Conservation (phyloP, 2,888 invertebrate species). For the Esperia sulphurella region DNA sequence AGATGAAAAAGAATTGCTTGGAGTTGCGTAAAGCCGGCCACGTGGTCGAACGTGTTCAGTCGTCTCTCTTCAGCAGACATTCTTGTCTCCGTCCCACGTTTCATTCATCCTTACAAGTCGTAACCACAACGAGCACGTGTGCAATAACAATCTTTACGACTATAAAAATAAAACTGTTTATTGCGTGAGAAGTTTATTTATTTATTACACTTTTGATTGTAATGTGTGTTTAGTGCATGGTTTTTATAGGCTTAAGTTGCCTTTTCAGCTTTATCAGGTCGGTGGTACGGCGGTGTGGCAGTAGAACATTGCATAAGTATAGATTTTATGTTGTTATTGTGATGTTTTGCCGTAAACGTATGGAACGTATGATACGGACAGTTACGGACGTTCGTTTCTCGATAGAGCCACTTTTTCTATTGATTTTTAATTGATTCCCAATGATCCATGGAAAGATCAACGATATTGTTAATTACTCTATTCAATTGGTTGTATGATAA, state of each 20-base stretch:
- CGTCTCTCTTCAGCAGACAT: conserved; percentile 46
- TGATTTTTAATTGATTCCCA: conserved; percentile 46
- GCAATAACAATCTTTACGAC: conserved; percentile 73
- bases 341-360: conserved; percentile 74
- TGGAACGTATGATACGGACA: conserved; percentile 70
- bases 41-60: conserved; percentile 64
- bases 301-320: conserved; percentile 78
- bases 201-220: conserved; percentile 70
- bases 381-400: conserved; percentile 60
- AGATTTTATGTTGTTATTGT: conserved; percentile 78
- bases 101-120: conserved; percentile 69
- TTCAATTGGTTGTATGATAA: conserved; percentile 9
- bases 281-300: conserved; percentile 73
- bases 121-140: conserved; percentile 63
- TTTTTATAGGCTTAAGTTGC: conserved; percentile 79
- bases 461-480: neutral
- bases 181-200: conserved; percentile 71
- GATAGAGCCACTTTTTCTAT: conserved; percentile 57
- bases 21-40: conserved; percentile 62
- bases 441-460: conserved; percentile 5
- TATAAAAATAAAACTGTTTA: conserved; percentile 72
- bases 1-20: conserved; percentile 53
- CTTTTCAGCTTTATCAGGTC: conserved; percentile 80
- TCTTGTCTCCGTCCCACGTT: conserved; percentile 52
- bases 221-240: conserved; percentile 75